These are phyloP conservation scores for Cephalopterus ornatus DNA, from an alignment of 2,113 vertebrate genomes.

Conservation along the genomic window DNA sequence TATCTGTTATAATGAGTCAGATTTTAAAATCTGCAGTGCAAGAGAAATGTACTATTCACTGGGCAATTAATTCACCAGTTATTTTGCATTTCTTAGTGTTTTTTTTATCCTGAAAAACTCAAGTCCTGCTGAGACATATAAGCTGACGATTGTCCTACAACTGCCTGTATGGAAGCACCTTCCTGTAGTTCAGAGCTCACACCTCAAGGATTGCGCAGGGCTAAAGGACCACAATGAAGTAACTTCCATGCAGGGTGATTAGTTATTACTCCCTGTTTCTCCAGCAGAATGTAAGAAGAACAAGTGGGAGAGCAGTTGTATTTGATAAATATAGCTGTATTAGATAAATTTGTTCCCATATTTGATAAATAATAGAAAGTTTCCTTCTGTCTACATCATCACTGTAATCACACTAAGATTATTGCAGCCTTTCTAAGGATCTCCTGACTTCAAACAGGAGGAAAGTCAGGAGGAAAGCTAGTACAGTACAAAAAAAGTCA, in stretches of 20 bases:
- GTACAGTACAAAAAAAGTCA: not conserved
- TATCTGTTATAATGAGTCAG: not conserved
- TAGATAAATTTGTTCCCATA: too few relatives aligned
- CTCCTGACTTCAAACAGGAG: not conserved
- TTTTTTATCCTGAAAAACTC: not conserved
- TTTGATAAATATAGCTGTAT: not conserved
- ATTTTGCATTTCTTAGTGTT: not conserved
- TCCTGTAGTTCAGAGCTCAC: not conserved
- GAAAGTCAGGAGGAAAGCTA: not conserved
- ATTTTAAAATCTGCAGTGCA: not conserved
- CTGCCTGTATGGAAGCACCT: not conserved
- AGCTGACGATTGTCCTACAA: accelerated
- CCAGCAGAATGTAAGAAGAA: not conserved
- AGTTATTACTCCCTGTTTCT: not conserved
- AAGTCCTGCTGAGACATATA: not conserved
- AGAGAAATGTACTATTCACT: not conserved
- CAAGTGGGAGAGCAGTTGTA: not conserved
- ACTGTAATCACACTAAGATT: not conserved
- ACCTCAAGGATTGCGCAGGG: not conserved
- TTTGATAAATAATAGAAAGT: not conserved
- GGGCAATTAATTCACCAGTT: not conserved
- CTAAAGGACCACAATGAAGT: not conserved
- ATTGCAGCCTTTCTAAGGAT: not conserved
- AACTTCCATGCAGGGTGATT: not conserved
- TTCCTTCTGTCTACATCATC: not conserved